Conservation (phyloP, 2,888 invertebrate genomes). For the Sericinus montela region DNA sequence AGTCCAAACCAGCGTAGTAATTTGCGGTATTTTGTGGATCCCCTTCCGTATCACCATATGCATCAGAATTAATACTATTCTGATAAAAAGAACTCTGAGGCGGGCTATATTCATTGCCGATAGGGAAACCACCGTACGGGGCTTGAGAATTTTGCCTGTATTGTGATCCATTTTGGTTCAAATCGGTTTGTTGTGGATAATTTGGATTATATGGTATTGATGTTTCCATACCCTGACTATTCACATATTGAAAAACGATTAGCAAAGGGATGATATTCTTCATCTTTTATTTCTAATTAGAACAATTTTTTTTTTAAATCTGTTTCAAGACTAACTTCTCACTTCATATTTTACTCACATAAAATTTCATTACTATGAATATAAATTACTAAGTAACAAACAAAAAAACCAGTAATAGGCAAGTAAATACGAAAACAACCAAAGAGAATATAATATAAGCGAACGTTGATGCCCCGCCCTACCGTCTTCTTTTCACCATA, state of each 20-base stretch:
- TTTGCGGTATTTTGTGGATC: constrained; percentile 59
- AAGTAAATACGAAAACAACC: no score
- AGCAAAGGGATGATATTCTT: constrained; percentile 48
- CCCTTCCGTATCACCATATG: constrained; percentile 55
- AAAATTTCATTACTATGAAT: no score
- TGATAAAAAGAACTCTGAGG: constrained; percentile 67
- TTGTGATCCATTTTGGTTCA: constrained; percentile 44
- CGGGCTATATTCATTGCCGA: constrained; percentile 52
- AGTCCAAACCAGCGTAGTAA: constrained; percentile 66
- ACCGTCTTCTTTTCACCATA: no score
- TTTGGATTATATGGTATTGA: constrained; percentile 51
- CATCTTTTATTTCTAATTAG: constrained; percentile 43
- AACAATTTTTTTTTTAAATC: no score
- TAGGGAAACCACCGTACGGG: constrained; percentile 65
- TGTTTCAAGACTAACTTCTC: no score
- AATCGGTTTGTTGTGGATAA: constrained; percentile 46
- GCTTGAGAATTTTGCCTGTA: constrained; percentile 57
- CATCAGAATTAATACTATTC: constrained; percentile 48
- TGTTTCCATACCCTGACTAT: constrained; percentile 52
- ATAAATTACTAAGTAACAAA: no score
- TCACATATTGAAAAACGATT: constrained; percentile 45
- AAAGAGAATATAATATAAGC: no score
- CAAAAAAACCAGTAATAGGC: no score
- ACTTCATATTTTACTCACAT: no score
- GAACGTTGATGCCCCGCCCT: no score